Conservation (phyloP, 2,888 invertebrate species). For the Nebria brevicollis region DNA sequence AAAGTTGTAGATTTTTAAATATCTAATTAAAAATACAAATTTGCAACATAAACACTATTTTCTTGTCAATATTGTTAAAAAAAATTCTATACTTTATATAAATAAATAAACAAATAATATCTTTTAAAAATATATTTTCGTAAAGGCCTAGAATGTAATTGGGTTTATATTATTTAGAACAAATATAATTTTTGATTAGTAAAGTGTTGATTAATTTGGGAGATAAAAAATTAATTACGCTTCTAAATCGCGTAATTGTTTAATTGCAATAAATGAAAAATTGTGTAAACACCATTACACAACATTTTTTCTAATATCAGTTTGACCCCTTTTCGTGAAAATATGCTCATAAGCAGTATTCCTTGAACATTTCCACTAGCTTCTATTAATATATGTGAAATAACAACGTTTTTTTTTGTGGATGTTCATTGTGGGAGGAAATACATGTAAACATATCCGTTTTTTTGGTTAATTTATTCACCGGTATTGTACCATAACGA, state of each 20-base stretch:
- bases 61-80: no score
- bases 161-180: no score
- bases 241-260: neutral
- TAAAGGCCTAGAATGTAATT: no score
- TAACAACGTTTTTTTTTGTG: neutral
- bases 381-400: neutral
- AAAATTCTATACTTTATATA: no score
- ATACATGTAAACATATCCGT: conserved; percentile 1
- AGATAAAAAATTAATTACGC: neutral
- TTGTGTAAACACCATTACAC: neutral
- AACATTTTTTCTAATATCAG: neutral
- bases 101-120: no score
- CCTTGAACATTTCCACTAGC: neutral
- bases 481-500: conserved; percentile 31
- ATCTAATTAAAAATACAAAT: no score
- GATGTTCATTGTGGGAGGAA: neutral
- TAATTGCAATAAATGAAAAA: neutral
- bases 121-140: no score
- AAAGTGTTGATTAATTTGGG: no score
- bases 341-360: neutral
- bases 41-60: no score
- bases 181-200: no score
- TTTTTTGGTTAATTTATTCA: conserved; percentile 29
- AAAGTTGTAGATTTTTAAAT: no score
- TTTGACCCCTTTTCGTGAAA: conserved; percentile 1